Evolutionary conservation across 2,797 vertebrate species (phyloP).

Genomic region (Perodicticus potto): DNA sequence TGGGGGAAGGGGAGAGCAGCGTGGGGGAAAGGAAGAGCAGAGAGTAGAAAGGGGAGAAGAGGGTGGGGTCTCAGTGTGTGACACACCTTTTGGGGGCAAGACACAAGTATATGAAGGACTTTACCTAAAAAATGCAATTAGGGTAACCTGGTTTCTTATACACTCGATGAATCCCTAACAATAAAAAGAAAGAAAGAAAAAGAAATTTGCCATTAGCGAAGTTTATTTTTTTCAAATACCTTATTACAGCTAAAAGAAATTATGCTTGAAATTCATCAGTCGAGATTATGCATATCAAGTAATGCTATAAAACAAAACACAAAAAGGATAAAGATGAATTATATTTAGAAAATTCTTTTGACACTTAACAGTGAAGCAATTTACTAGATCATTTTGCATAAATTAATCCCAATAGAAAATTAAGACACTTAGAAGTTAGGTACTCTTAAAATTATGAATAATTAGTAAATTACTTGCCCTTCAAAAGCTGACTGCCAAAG

Average conservation of each 20-base stretch:
- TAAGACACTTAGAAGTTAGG: constrained; percentile 37
- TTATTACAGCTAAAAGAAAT: constrained; percentile 28
- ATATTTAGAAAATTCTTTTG: constrained; percentile 72
- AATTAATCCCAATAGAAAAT: constrained; percentile 67
- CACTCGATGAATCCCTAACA: too few species aligned
- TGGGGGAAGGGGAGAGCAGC: too few species aligned
- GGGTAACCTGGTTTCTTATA: too few species aligned
- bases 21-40: too few species aligned
- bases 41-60: too few species aligned
- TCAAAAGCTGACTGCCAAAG: constrained; percentile 49
- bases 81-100: too few species aligned
- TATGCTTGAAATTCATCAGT: constrained; percentile 13
- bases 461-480: constrained; percentile 53
- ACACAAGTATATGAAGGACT: too few species aligned
- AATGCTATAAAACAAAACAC: constrained; percentile 65
- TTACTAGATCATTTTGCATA: constrained; percentile 61
- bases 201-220: background rate
- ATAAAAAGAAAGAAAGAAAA: too few species aligned
- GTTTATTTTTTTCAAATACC: background rate
- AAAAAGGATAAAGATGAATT: constrained; percentile 53
- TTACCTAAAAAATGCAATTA: too few species aligned
- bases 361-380: constrained; percentile 59
- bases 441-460: constrained; percentile 68
- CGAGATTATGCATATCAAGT: constrained; percentile 17
- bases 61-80: too few species aligned